Evolutionary conservation across 2,797 vertebrate species (phyloP), one percentile per base, ranked within the genome.

Genomic region (Cyclopterus lumpus): DNA sequence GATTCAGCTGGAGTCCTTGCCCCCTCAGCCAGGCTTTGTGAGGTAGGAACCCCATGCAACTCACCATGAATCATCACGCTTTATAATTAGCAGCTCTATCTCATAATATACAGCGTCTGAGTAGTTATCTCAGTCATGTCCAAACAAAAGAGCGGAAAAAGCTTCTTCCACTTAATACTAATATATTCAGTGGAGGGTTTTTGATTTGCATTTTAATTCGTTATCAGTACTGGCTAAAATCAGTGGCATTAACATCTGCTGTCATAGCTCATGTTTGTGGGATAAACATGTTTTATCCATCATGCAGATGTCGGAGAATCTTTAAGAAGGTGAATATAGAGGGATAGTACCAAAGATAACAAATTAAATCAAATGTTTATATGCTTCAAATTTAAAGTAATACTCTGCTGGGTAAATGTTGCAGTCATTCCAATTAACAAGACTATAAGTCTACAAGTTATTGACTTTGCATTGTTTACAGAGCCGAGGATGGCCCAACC

Each of bases 401-500:
- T 12, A 34, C 30, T 40, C 12, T 7, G 14, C 58, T 40, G 36
- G 1, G n/a, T 16, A 44, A 44, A 62, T 62, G 60, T 6, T 38
- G 32, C 58, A 38, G 58, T 60, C 8, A 24, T 40, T 40, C 34
- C 58, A 26, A 18, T 11, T 44, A 44, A 62, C 15, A 61, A 61
- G 36, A 40, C 55, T n/a, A 12, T 10, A 36, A 14, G 20, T 59
- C 11, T 36, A 36, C 57, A 14, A 26, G 1, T 16, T 28, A 3
- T 54, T 68, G 0, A n/a, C 20, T 22, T 61, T 76, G 6, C 7
- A 0, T 83, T 83, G 22, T 74, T 28, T 15, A 16, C 88, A 97
- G 96, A 86, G 96, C 95, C 0, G 94, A 97, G 82, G 93, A 94
- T 0, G 92, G 92, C 12, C 95, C 96, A 10, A 96, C 94, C 28